Evolutionary conservation across 2,888 invertebrate genomes (phyloP), one percentile per base, ranked within the genome.

Genomic region (Drosophila neonasuta): DNA sequence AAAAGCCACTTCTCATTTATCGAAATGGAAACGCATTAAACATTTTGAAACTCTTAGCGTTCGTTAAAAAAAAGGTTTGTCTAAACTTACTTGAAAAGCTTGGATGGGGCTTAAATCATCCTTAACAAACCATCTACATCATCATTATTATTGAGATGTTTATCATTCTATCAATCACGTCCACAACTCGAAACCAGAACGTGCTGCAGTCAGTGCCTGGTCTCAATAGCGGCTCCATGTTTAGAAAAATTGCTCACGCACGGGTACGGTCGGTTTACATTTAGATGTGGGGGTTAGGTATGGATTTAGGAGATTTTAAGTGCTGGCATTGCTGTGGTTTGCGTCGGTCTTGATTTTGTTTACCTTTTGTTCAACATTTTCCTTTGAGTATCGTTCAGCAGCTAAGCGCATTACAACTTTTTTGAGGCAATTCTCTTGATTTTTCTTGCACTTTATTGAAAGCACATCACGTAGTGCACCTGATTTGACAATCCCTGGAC

Each of bases 381-480:
- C 63, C 41, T 46, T 61, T 68, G 60, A 76, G 74, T 83, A 80
- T 80, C 79, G 77, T 55, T 63, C 66, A 65, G 75, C 75, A 68
- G 75, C 77, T 81, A 77, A 83, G 80, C 81, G 81, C 69, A 83
- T 84, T 85, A 84, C 85, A 84, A 84, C 67, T 85, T 83, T 82
- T 63, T 61, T 56, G 39, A 13, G 66, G 54, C 50, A 60, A 58
- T 78, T 68, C 65, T 57, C 54, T 68, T 68, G 39, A 6, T 73
- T 68, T 74, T 68, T 71, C 61, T 83, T 80, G 76, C 83, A 81
- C 74, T 83, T 83, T 81, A 79, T 79, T 77, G 77, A 74, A 84
- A 85, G 83, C 83, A 87, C 78, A 82, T 85, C 89, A 89, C 88
- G 89, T 89, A 77, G 78, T 88, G 80, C 81, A 88, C 86, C 89